Base-by-base conservation (phyloP, 2,797 vertebrate genomes). In the Phylloscopus collybita region DNA sequence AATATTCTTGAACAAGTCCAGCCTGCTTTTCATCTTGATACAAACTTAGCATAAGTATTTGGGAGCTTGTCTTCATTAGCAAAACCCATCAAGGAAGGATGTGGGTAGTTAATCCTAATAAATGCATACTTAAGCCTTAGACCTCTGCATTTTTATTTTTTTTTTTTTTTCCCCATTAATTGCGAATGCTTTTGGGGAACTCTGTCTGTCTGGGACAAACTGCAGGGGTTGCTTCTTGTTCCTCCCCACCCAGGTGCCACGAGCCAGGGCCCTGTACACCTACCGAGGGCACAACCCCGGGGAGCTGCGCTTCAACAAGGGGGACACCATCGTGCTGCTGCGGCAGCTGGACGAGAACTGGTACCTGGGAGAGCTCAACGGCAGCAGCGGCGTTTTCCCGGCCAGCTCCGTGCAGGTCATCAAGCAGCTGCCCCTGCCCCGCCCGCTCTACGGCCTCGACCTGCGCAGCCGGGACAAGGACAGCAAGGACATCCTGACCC, bases 321-420 rank as follows among this genome's bases (percentile, higher is more conserved):
- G 98, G 42, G 98, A 98, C 53, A 85, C 98, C 84, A 96, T 98
- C 81, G 44, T 97, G 62, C 96, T 97, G 44, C 98, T 98, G 51
- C 98, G 97, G 80, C 98, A 98, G 96, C 97, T 98, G 86, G 98
- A 99, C 10, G 98, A 99, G 76, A 98, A 98, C 91, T 98, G 98
- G 98, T 98, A 97, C 92, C 96, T 98, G 54, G 98, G 98, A 19
- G 98, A 98, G 82, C 56, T 97, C 67, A 98, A 98, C 32, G 97
- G 98, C 5, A 61, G 86, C 94, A 97, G 96, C 5, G 98, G 98
- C 5, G 94, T 98, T 6, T 97, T 98, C 95, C 97, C 98, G 3
- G 97, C 97, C 81, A 97, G 96, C 93, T 96, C 97, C 0, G 98
- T 98, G 79, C 98, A 98, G 80, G 97, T 98, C 44, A 96, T 98